Percentiles rank a stretch among this genome's conserved stretches.
phyloP scores from a whole-genome alignment of 2,888 invertebrate genomes.

The Ormyrus thymus region DNA sequence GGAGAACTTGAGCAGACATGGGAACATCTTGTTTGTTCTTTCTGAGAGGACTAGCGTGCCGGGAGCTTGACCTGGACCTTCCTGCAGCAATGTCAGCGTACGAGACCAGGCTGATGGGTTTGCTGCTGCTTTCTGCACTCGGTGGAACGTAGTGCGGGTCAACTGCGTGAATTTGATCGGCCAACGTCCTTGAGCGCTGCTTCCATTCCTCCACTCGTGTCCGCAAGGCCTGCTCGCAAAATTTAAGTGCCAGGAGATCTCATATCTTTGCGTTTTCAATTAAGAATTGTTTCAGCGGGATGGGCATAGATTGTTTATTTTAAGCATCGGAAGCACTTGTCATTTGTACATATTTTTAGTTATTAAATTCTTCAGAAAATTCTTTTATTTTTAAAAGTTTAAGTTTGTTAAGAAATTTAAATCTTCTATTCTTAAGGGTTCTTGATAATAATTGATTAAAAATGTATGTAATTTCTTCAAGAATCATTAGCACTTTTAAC shows the following conservation, averaged over 20 bases:
- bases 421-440: conserved; percentile 18
- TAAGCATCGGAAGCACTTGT: conserved; percentile 55
- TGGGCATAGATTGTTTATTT: conserved; percentile 47
- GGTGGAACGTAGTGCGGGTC: conserved; percentile 84
- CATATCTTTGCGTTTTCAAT: conserved; percentile 65
- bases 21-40: conserved; percentile 63
- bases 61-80: conserved; percentile 75
- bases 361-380: conserved; percentile 23
- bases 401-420: conserved; percentile 23
- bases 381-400: conserved; percentile 27
- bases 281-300: conserved; percentile 55
- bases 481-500: conserved; percentile 3
- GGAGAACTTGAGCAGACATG: not conserved
- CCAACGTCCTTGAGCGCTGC: conserved; percentile 84
- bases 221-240: conserved; percentile 81
- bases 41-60: conserved; percentile 69
- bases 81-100: conserved; percentile 86
- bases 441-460: conserved; percentile 17
- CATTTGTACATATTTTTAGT: conserved; percentile 60
- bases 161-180: conserved; percentile 83
- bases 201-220: conserved; percentile 80
- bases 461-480: conserved; percentile 24
- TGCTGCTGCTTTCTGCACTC: conserved; percentile 70
- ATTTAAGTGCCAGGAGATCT: conserved; percentile 65
- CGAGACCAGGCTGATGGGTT: conserved; percentile 64